Evolutionary conservation across 2,888 invertebrate species (phyloP), one percentile per base, ranked within the genome.

Genomic region (Aspidiotus destructor): DNA sequence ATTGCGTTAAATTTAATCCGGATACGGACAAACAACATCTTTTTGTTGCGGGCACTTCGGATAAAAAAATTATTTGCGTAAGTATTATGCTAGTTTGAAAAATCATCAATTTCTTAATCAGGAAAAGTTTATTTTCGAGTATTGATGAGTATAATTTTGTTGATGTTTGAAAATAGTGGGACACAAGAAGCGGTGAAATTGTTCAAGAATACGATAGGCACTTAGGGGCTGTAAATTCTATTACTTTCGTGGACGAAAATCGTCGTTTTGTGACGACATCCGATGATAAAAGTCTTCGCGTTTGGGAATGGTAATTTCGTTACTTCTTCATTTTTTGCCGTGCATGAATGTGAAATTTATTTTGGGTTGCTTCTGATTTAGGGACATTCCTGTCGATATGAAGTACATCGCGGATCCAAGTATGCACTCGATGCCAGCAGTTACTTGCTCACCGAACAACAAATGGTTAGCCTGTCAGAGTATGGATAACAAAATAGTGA

Each of bases 401-500:
- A 99, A 99, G 78, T 96, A 99, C 78, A 98, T 99, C 72, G 99
- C 99, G 1, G 99, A 99, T 79, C 98, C 99, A 0, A 87, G 93
- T 0, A 96, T 99, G 94, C 99, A 99, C 79, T 97, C 98, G 7
- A 92, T 99, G 86, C 99, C 99, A 0, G 89, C 95, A 0, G 97
- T 98, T 0, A 92, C 94, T 0, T 83, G 88, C 8, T 89, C 97
- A 0, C 98, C 97, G 1, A 98, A 98, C 81, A 92, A 92, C 76
- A 98, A 98, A 79, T 99, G 99, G 98, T 82, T 99, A 71, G 97
- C 98, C 0, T 99, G 98, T 76, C 99, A 99, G 79, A 93, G 94
- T 72, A 92, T 99, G 90, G 98, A 99, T 81, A 99, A 99, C 80
- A 96, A 96, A 79, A 89, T 99, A 68, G 88, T 94, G 44, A 96